Evolutionary conservation across 2,888 invertebrate genomes (phyloP).

Genomic region (Eupithecia vulgata): DNA sequence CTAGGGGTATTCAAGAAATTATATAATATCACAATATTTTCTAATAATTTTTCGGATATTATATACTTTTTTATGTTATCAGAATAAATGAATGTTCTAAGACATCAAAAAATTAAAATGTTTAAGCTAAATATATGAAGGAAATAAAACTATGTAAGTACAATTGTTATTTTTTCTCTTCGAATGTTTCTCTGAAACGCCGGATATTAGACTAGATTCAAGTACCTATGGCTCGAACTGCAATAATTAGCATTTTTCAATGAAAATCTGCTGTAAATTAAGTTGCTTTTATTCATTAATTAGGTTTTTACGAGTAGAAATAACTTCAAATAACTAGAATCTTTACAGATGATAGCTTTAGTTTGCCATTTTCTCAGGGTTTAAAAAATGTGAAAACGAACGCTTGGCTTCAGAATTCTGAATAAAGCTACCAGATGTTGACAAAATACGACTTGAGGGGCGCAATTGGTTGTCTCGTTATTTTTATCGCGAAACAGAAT

Average conservation of each 20-base stretch:
- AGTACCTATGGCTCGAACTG: too few species aligned
- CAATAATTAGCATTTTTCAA: not conserved
- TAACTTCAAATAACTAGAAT: too few species aligned
- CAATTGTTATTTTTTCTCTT: too few species aligned
- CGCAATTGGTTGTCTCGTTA: constrained; percentile 28
- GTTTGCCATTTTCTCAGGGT: constrained; percentile 11
- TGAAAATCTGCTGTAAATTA: not conserved
- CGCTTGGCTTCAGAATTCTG: not conserved
- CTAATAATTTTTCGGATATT: too few species aligned
- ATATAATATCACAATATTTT: too few species aligned
- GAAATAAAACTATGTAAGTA: not conserved
- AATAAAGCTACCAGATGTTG: constrained; percentile 31
- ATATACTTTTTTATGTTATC: too few species aligned
- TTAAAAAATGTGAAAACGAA: not conserved
- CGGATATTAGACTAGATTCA: too few species aligned
- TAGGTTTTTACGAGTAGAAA: too few species aligned
- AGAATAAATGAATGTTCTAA: not conserved
- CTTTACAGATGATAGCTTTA: not conserved
- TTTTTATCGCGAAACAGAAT: constrained; percentile 33
- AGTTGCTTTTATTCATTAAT: too few species aligned
- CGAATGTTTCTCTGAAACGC: too few species aligned
- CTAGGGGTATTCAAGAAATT: too few species aligned
- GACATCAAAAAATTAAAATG: not conserved
- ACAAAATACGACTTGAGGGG: constrained; percentile 27
- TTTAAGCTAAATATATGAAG: not conserved